phyloP scores from a whole-genome alignment of 1,140 invertebrate genomes.

The Anastrepha ludens region DNA sequence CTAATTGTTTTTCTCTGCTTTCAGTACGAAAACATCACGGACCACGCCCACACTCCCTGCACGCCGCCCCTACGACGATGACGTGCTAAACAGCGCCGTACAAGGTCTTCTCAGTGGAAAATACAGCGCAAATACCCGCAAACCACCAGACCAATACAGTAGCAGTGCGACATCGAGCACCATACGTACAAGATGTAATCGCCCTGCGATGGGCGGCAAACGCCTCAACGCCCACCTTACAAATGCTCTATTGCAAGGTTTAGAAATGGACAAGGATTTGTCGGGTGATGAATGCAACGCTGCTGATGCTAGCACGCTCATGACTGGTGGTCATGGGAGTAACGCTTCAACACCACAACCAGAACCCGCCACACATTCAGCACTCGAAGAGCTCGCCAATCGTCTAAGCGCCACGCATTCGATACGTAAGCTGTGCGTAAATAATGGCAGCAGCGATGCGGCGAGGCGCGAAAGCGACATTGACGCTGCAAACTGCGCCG shows the following conservation, averaged over 20 bases:
- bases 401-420: slow-evolving; percentile 59
- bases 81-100: slow-evolving; percentile 91
- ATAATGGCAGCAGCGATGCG: slow-evolving; percentile 43
- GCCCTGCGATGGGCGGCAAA: slow-evolving; percentile 74
- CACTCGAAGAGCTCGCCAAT: slow-evolving; percentile 60
- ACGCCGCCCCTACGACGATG: slow-evolving; percentile 90
- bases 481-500: slow-evolving; percentile 68
- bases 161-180: slow-evolving; percentile 96
- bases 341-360: slow-evolving; percentile 67
- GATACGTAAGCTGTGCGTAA: slow-evolving; percentile 59
- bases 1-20: background rate
- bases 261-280: slow-evolving; percentile 79
- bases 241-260: slow-evolving; percentile 52
- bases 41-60: slow-evolving; percentile 68
- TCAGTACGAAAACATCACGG: slow-evolving; percentile 64
- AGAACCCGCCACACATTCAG: background rate
- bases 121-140: slow-evolving; percentile 84
- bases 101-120: slow-evolving; percentile 94
- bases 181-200: slow-evolving; percentile 82
- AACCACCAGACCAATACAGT: slow-evolving; percentile 95
- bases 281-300: slow-evolving; percentile 77
- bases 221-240: slow-evolving; percentile 61
- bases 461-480: slow-evolving; percentile 67
- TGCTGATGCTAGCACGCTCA: slow-evolving; percentile 52
- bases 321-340: slow-evolving; percentile 58